Percentiles rank a stretch among this genome's conserved stretches.
phyloP scores from a whole-genome alignment of 2,113 vertebrate species.

The Larimichthys crocea region DNA sequence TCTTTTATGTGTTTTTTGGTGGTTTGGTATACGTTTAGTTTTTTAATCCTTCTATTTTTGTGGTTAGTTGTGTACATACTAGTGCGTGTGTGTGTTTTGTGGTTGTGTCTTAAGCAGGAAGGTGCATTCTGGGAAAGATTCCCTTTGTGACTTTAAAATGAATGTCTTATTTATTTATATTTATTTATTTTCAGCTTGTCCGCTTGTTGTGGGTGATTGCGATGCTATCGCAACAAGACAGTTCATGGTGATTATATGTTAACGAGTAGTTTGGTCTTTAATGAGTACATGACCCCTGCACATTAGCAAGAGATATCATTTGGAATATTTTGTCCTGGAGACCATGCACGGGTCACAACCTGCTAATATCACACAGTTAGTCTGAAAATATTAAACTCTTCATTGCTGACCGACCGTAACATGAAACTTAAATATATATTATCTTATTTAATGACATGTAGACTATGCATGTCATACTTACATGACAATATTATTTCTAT shows the following conservation, averaged over 20 bases:
- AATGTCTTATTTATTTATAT: not conserved
- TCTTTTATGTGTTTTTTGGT: not conserved
- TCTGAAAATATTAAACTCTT: not conserved
- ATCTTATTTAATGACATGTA: not conserved
- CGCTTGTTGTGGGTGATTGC: not conserved
- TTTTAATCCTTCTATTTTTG: not conserved
- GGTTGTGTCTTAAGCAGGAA: not conserved
- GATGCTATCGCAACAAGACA: not conserved
- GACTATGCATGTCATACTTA: not conserved
- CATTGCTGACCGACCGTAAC: not conserved
- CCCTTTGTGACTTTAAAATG: too few relatives aligned
- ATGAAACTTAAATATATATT: not conserved
- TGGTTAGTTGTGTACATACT: slow-evolving; percentile 1
- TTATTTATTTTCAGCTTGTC: not conserved
- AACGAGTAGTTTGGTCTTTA: not conserved
- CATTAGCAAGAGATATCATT: not conserved
- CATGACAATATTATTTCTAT: not conserved
- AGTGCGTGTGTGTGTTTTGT: not conserved
- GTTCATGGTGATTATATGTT: not conserved
- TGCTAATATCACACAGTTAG: not conserved
- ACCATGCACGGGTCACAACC: not conserved
- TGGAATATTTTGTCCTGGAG: not conserved
- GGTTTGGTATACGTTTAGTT: not conserved
- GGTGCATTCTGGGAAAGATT: slow-evolving; percentile 13
- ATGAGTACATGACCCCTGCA: not conserved